Conservation (phyloP, 1,140 invertebrate genomes). For the Heliconius eleuchia region DNA sequence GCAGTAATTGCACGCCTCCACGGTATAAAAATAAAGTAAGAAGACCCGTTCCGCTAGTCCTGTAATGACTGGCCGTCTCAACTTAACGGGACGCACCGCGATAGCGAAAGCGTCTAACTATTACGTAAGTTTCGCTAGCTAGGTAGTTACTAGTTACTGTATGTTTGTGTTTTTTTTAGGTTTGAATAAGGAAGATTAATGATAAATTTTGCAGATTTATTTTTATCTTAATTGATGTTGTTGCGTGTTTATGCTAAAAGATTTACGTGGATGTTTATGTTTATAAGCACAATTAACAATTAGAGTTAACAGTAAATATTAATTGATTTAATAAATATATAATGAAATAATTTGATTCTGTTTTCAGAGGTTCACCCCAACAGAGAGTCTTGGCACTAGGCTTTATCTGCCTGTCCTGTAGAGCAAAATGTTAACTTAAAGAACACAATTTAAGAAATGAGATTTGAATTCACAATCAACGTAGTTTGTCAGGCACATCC, state of each 20-base stretch:
- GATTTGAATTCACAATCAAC: background rate
- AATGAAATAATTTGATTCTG: too few relatives aligned
- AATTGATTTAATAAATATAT: too few relatives aligned
- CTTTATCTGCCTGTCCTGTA: too few relatives aligned
- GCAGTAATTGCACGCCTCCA: slow-evolving; percentile 60
- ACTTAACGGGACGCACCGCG: slow-evolving; percentile 34
- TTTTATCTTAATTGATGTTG: too few relatives aligned
- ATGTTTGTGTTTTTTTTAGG: background rate
- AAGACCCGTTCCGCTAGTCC: slow-evolving; percentile 63
- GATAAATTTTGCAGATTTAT: background rate
- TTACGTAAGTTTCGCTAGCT: slow-evolving; percentile 18
- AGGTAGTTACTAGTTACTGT: background rate
- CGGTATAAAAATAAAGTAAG: slow-evolving; percentile 64
- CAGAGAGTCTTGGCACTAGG: too few relatives aligned
- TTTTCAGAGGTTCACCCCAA: too few relatives aligned
- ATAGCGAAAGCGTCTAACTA: slow-evolving; percentile 35
- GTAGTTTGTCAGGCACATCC: background rate
- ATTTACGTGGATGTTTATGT: too few relatives aligned
- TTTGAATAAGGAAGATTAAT: background rate
- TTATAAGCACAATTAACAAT: too few relatives aligned
- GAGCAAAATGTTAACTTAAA: too few relatives aligned
- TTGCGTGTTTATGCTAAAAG: too few relatives aligned
- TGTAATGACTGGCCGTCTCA: slow-evolving; percentile 63
- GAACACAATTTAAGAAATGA: too few relatives aligned
- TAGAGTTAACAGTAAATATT: too few relatives aligned